Percentiles rank a stretch among this genome's conserved stretches.
phyloP scores from a whole-genome alignment of 2,113 vertebrate species.

The Eulacestoma nigropectus region DNA sequence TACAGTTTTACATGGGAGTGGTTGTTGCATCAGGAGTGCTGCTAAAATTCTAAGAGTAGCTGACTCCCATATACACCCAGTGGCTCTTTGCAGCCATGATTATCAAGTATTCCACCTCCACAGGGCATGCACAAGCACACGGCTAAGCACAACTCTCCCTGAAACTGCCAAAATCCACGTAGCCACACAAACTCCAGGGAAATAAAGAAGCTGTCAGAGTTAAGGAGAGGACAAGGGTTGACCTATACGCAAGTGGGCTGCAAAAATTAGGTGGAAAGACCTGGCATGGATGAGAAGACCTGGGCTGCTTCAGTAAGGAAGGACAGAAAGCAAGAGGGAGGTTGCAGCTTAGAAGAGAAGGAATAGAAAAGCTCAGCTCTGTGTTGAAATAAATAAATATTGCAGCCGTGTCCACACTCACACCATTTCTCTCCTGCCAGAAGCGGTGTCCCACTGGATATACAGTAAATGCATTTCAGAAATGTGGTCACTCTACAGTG shows the following conservation, averaged over 20 bases:
- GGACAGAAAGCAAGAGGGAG: background rate
- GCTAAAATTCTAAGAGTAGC: background rate
- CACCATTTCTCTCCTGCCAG: background rate
- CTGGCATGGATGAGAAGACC: background rate
- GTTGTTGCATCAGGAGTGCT: background rate
- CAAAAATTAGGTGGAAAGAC: background rate
- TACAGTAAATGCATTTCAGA: background rate
- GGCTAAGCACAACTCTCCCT: background rate
- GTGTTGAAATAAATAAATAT: background rate
- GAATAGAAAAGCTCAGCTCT: background rate
- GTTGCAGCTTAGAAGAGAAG: background rate
- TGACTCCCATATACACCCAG: background rate
- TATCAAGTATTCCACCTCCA: background rate
- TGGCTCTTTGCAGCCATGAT: background rate
- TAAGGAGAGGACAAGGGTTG: background rate
- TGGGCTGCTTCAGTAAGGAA: background rate
- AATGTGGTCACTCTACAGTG: background rate
- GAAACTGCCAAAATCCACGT: background rate
- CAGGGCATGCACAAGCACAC: background rate
- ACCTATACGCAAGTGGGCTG: background rate
- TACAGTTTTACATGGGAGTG: background rate
- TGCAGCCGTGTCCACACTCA: background rate
- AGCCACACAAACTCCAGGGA: background rate
- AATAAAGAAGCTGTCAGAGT: background rate
- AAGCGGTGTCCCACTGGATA: background rate